Percentiles rank a stretch among this genome's conserved stretches.
Conservation (phyloP, 2,113 vertebrate genomes). For the Rafetus swinhoei region DNA sequence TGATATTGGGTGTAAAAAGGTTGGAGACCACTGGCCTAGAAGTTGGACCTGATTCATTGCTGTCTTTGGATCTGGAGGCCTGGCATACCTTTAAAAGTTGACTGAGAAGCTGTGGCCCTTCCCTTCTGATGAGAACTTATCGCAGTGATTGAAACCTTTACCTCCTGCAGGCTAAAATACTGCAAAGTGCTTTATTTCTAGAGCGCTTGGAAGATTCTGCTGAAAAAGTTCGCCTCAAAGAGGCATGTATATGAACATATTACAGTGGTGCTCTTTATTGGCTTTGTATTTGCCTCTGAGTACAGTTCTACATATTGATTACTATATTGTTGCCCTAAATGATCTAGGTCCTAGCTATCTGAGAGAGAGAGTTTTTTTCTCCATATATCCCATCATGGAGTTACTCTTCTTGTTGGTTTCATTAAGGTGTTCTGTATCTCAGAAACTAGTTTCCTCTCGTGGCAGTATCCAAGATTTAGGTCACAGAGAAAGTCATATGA, state of each 20-base stretch:
- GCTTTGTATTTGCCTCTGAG: background rate
- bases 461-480: accelerated
- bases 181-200: background rate
- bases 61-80: background rate
- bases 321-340: background rate
- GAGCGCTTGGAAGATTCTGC: background rate
- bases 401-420: background rate
- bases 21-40: background rate
- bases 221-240: background rate
- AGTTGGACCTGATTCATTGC: background rate
- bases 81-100: background rate
- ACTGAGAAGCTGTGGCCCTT: background rate
- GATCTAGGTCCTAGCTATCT: background rate
- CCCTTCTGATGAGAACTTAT: background rate
- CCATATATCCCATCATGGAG: background rate
- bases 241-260: background rate
- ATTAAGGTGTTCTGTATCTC: background rate
- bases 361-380: background rate
- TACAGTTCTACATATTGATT: background rate
- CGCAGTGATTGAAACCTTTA: background rate
- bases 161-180: background rate
- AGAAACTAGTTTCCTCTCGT: background rate
- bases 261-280: background rate
- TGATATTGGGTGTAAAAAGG: too few relatives aligned
- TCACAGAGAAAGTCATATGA: background rate